Percentiles rank a stretch among this genome's conserved stretches.
Evolutionary conservation across 1,140 invertebrate species (phyloP).

Genomic region (Acromyrmex heyeri): DNA sequence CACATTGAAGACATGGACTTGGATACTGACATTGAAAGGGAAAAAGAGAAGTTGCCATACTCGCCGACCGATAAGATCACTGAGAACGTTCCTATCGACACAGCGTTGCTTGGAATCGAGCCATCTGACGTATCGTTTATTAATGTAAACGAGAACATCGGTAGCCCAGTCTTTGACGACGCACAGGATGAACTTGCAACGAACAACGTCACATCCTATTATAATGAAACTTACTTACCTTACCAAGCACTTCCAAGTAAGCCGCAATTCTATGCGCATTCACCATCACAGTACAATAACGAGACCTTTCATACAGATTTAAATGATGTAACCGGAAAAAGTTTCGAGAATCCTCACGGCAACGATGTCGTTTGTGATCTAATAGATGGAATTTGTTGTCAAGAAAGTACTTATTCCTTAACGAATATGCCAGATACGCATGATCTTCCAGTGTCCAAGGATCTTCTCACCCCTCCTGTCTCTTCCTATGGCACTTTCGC

Average conservation of each 20-base stretch:
- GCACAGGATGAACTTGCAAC: conserved; percentile 7
- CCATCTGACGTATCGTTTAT: conserved; percentile 76
- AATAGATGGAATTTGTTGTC: conserved; percentile 51
- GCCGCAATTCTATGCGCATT: background rate
- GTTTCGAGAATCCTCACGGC: background rate
- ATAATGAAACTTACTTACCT: background rate
- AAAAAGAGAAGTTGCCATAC: conserved; percentile 81
- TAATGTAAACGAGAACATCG: conserved; percentile 51
- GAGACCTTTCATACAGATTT: background rate
- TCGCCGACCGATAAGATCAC: conserved; percentile 82
- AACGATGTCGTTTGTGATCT: conserved; percentile 6
- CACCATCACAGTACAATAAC: background rate
- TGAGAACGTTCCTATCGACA: conserved; percentile 59
- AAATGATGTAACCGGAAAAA: background rate
- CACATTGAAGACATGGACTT: conserved; percentile 84
- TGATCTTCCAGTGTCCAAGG: conserved; percentile 34
- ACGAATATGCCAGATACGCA: conserved; percentile 49
- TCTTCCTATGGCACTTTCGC: background rate
- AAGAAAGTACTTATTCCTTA: conserved; percentile 78
- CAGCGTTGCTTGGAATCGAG: conserved; percentile 69
- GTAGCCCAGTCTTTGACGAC: conserved; percentile 42
- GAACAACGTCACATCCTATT: background rate
- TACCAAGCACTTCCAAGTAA: conserved; percentile 22
- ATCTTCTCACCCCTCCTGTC: background rate
- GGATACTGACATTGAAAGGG: conserved; percentile 82